Evolutionary conservation across 2,797 vertebrate genomes (phyloP).

Genomic region (Chloroceryle inda): DNA sequence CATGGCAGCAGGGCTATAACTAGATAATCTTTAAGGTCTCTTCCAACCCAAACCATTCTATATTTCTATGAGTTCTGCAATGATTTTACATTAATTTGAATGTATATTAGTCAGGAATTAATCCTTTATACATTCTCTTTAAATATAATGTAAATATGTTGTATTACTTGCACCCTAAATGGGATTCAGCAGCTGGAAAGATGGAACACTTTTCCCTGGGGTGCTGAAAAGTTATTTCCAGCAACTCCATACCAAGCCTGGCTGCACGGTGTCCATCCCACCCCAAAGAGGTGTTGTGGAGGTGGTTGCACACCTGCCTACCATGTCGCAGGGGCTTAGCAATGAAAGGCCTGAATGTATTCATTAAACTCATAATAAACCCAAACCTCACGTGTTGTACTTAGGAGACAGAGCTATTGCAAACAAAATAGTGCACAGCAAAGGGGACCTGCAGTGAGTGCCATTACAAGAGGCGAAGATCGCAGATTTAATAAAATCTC

Average conservation of each 20-base stretch:
- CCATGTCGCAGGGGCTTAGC: background rate
- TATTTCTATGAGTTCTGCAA: background rate
- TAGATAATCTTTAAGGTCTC: background rate
- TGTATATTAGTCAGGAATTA: background rate
- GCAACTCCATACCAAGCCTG: background rate
- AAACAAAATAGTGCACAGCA: background rate
- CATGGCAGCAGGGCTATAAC: background rate
- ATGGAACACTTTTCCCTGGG: background rate
- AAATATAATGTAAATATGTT: background rate
- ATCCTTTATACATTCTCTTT: background rate
- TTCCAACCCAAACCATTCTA: background rate
- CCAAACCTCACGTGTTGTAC: background rate
- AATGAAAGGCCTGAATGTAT: background rate
- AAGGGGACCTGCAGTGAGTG: background rate
- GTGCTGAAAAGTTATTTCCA: background rate
- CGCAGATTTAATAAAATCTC: conserved; percentile 34
- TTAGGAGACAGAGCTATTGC: background rate
- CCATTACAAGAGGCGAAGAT: background rate
- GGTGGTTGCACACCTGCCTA: background rate
- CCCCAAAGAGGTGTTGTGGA: rapidly evolving
- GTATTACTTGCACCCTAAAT: background rate
- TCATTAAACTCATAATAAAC: background rate
- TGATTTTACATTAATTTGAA: background rate
- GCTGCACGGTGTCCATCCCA: background rate
- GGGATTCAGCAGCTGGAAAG: background rate